Evolutionary conservation across 2,113 vertebrate genomes (phyloP).

Genomic region (Podarcis cretensis): DNA sequence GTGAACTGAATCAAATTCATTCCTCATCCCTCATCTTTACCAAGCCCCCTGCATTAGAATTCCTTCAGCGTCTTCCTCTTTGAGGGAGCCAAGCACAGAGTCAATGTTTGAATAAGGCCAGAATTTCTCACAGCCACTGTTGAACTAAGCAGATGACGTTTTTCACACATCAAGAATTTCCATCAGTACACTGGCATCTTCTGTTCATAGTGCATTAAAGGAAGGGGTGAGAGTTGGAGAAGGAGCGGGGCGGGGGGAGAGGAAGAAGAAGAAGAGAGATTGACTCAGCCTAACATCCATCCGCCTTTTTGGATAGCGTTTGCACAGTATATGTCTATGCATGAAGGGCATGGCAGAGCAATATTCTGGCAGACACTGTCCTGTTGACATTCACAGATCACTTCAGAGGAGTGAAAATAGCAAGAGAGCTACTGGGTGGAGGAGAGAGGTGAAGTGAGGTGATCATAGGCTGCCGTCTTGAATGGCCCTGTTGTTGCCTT

Average conservation of each 20-base stretch:
- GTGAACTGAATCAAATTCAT: neutral
- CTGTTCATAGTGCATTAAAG: conserved; percentile 16
- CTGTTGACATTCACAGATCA: neutral
- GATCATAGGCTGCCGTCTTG: neutral
- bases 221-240: neutral
- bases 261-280: neutral
- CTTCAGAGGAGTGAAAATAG: neutral
- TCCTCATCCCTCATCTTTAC: neutral
- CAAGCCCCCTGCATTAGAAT: conserved; percentile 3
- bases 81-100: neutral
- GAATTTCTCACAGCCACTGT: neutral
- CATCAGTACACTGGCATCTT: neutral
- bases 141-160: neutral
- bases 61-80: neutral
- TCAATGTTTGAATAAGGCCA: neutral
- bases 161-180: neutral
- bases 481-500: neutral
- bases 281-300: neutral
- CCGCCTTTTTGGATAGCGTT: conserved; percentile 11
- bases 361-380: neutral
- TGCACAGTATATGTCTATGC: conserved; percentile 1
- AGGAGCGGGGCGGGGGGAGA: neutral
- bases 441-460: conserved; percentile 10
- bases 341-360: neutral
- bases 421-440: conserved; percentile 14